Base-by-base conservation (phyloP, 37 sponge, comb jelly and placozoan genomes). In the Bolinopsis microptera region DNA sequence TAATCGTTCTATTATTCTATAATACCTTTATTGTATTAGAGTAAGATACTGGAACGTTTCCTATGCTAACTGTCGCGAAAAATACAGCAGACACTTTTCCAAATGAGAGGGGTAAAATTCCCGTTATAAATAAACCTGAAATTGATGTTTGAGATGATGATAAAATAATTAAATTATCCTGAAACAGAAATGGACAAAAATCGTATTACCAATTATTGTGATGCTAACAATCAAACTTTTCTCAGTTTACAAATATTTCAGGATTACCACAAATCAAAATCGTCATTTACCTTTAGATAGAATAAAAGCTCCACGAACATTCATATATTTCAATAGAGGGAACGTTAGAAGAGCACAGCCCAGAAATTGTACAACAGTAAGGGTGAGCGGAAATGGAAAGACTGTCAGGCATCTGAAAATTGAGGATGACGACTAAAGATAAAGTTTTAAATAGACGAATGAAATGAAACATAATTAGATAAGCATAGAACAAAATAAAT, bases 1-100 rank as follows among this genome's bases (percentile, higher is more conserved):
- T n/a, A n/a, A n/a, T n/a, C n/a, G n/a, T n/a, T n/a, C n/a, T n/a
- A n/a, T n/a, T n/a, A n/a, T n/a, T n/a, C n/a, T n/a, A n/a, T n/a
- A n/a, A n/a, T 72, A 86, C 90, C 61, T 86, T 86, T 38, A 86
- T 86, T 5, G 90, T 86, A 86, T 86, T 86, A 41, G 90, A 86
- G 30, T 86, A 86, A 24, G 90, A 86, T 2, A 86, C 61, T 36
- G 90, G 90, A 16, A 86, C 36, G 30, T 86, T 86, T 39, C 61
- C 90, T 34, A 86, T 86, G 35, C 90, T 86, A 2, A 86, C 61
- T 39, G 90, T 86, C 18, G 90, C 90, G 39, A 86, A 86, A 27
- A 86, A 86, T 39, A 86, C 90, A 30, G 90, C 90, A 39, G 90
- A 18, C 0, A 86, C 90, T 40, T 86, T 86, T 16, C 90, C 90